phyloP scores from a whole-genome alignment of 2,888 invertebrate genomes.

The Drosophila lacicola region DNA sequence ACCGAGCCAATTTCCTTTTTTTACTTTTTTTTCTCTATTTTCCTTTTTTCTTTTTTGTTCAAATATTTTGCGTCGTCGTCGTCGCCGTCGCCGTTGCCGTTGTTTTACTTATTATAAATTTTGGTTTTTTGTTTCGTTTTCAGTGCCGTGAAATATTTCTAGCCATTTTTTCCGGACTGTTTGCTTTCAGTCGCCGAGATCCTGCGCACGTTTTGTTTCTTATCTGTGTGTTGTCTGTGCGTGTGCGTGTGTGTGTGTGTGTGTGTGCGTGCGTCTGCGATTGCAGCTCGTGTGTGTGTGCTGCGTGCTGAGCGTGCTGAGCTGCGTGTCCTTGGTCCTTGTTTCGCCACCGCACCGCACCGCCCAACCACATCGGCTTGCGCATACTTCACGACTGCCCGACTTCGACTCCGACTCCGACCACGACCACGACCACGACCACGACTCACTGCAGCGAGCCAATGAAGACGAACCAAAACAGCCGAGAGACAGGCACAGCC shows the following conservation, averaged over 20 bases:
- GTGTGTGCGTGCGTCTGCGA: conserved; percentile 16
- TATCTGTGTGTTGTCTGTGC: conserved; percentile 54
- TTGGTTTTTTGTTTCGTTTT: conserved; percentile 50
- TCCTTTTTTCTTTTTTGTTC: conserved; percentile 5
- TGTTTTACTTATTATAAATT: conserved; percentile 59
- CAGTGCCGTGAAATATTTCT: conserved; percentile 72
- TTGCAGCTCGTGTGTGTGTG: conserved; percentile 19
- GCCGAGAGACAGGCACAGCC: conserved; percentile 43
- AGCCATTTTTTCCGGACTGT: conserved; percentile 78
- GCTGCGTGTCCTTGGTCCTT: conserved; percentile 66
- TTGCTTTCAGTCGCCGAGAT: conserved; percentile 70
- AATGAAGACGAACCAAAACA: conserved; percentile 68
- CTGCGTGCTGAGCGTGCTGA: conserved; percentile 33
- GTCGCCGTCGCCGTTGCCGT: conserved; percentile 29
- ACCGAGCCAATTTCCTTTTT: conserved; percentile 30
- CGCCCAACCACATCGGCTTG: conserved; percentile 67
- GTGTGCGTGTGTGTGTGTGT: conserved; percentile 16
- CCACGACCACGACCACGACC: conserved; percentile 8
- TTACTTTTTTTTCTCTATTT: conserved; percentile 11
- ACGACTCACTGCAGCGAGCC: conserved; percentile 59
- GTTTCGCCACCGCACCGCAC: conserved; percentile 59
- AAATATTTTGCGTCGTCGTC: conserved; percentile 8
- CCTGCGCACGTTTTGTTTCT: conserved; percentile 77
- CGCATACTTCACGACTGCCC: conserved; percentile 54
- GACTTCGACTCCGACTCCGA: conserved; percentile 27